Evolutionary conservation across 2,888 invertebrate genomes (phyloP), one percentile per base, ranked within the genome.

Genomic region (Xestoiulus laeticollis): DNA sequence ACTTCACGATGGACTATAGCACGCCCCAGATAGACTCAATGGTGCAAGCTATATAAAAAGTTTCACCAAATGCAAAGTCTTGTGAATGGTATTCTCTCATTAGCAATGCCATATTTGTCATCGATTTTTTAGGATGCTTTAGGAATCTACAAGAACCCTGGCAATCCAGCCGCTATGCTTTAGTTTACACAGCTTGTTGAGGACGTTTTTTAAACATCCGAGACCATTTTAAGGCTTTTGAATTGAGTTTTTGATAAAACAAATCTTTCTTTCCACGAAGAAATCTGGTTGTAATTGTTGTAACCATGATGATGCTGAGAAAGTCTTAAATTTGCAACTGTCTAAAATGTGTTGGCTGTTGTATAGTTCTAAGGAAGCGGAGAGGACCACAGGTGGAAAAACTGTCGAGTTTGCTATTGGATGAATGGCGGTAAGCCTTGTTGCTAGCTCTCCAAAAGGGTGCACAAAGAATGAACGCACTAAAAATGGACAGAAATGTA

Each of bases 401-500:
- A 59, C n/a, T 59, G 59, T 59, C 59, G 22, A 59, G 59, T n/a
- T 19, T 59, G 59, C 16, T n/a, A 19, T 59, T 59, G n/a, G 59
- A 59, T 19, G 22, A 59, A 22, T 4, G n/a, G 59, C 59, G 59
- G 59, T 59, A 5, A 6, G 59, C 59, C 59, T 59, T 48, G 48
- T 38, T 38, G 38, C 38, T 38, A 3, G 38, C 38, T 38, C 38
- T 38, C 38, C 38, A 59, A 59, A 59, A 59, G 59, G 6, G 19
- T 16, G n/a, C 22, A 59, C 59, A 59, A 59, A 59, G 59, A 59
- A n/a, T 22, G 59, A 59, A 59, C n/a, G 6, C 59, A 22, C n/a
- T 59, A 59, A n/a, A 59, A 22, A 59, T 59, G 59, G 59, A 59
- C 59, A n/a, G 59, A 59, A 59, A 59, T 59, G 59, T 59, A 19